Evolutionary conservation across 2,113 vertebrate genomes (phyloP).

Genomic region (Corvus hawaiiensis): DNA sequence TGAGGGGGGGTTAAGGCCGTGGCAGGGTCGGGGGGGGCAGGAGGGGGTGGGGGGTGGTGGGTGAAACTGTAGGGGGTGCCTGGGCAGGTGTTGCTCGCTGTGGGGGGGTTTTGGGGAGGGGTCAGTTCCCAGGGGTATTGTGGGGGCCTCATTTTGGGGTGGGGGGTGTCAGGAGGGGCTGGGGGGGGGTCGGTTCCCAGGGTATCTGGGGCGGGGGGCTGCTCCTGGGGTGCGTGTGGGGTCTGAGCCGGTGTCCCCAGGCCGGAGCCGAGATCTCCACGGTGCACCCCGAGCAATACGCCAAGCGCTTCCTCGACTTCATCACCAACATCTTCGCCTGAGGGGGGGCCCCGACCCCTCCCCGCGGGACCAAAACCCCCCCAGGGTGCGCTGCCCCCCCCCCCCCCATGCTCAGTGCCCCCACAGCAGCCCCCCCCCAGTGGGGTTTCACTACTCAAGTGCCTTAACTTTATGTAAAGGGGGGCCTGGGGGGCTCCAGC

Average conservation of each 20-base stretch:
- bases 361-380: background rate
- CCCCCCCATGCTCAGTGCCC: background rate
- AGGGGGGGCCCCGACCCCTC: background rate
- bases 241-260: background rate
- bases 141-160: too few relatives aligned
- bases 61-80: too few relatives aligned
- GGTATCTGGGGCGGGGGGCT: too few relatives aligned
- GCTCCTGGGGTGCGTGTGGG: background rate
- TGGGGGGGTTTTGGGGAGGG: too few relatives aligned
- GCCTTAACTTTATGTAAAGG: background rate
- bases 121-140: too few relatives aligned
- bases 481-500: background rate
- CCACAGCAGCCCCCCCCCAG: background rate
- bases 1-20: too few relatives aligned
- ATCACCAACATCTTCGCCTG: background rate
- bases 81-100: too few relatives aligned
- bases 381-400: background rate
- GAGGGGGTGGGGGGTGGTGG: too few relatives aligned
- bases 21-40: too few relatives aligned
- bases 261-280: background rate
- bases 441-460: background rate
- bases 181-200: too few relatives aligned
- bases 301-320: background rate
- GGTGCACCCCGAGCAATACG: background rate
- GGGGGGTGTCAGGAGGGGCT: too few relatives aligned